These are phyloP conservation scores for Zoanthus gigantus DNA, from an alignment of 92 coral and sea anemone genomes.

Conservation along the genomic window DNA sequence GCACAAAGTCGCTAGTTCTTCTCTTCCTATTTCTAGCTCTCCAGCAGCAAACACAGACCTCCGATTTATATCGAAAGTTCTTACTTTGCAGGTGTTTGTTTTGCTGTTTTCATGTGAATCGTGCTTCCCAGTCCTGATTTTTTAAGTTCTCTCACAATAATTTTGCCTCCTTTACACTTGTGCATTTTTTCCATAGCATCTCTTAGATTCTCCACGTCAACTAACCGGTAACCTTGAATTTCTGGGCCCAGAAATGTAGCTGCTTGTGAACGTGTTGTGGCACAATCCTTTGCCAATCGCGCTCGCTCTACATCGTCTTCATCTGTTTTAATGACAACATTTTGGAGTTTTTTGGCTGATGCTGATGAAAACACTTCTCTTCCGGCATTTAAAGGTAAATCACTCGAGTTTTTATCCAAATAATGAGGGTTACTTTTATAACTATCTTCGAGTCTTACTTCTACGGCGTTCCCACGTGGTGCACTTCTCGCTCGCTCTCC, in stretches of 20 bases:
- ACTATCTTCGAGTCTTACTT: conserved; percentile 3
- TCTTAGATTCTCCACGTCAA: background rate
- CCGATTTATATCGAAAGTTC: background rate
- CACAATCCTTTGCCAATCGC: background rate
- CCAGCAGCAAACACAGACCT: conserved; percentile 10
- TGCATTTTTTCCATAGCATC: conserved; percentile 1
- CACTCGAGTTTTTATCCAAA: background rate
- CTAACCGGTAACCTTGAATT: background rate
- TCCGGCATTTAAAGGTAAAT: background rate
- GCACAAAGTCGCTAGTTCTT: background rate
- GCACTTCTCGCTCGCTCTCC: background rate
- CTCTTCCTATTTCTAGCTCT: conserved; percentile 10
- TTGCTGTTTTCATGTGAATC: background rate
- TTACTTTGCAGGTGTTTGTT: background rate
- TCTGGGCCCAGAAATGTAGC: conserved; percentile 1
- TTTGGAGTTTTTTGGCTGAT: background rate
- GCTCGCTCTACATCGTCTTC: background rate
- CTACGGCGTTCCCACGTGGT: background rate
- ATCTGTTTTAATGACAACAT: background rate
- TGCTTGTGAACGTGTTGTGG: background rate
- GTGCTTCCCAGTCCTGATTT: background rate
- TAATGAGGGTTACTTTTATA: background rate
- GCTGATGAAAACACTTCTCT: background rate
- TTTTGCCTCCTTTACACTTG: background rate
- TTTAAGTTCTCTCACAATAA: background rate